Evolutionary conservation across 2,113 vertebrate species (phyloP).

Genomic region (Dolichallabes microphthalmus): DNA sequence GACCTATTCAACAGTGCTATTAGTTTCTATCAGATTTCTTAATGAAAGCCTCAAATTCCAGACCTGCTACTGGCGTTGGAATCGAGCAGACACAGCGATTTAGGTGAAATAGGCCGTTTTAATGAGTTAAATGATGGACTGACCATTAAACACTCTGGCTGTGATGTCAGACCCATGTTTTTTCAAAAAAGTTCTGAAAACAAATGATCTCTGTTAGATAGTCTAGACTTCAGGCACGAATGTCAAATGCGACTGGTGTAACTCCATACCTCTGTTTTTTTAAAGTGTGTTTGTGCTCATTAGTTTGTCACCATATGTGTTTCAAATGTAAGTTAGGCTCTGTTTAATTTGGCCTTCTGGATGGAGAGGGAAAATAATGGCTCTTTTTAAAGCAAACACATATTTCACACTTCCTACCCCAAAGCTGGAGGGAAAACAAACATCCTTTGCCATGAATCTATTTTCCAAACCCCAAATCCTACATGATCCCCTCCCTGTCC

Average conservation of each 20-base stretch:
- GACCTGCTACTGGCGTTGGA: background rate
- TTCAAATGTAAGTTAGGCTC: conserved; percentile 16
- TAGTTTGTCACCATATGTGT: conserved; percentile 13
- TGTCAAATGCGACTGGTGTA: conserved; percentile 7
- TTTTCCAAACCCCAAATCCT: conserved; percentile 3
- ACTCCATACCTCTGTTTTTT: conserved; percentile 21
- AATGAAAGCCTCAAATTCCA: background rate
- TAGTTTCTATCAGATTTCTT: background rate
- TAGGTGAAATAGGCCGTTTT: background rate
- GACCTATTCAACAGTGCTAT: background rate
- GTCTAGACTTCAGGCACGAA: background rate
- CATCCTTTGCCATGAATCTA: conserved; percentile 32
- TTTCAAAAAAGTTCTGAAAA: conserved; percentile 19
- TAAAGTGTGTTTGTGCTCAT: conserved; percentile 24
- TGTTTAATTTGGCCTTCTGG: conserved; percentile 55
- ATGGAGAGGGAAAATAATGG: conserved; percentile 57
- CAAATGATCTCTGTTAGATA: conserved; percentile 61
- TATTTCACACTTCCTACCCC: conserved; percentile 71
- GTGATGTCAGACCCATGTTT: background rate
- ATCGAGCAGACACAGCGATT: background rate
- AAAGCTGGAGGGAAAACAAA: conserved; percentile 48
- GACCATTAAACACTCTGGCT: background rate
- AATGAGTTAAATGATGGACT: background rate
- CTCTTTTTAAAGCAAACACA: conserved; percentile 67
- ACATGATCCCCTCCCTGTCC: too few relatives aligned